Conservation (phyloP, 1,140 invertebrate species). For the Drosophila sturtevanti region DNA sequence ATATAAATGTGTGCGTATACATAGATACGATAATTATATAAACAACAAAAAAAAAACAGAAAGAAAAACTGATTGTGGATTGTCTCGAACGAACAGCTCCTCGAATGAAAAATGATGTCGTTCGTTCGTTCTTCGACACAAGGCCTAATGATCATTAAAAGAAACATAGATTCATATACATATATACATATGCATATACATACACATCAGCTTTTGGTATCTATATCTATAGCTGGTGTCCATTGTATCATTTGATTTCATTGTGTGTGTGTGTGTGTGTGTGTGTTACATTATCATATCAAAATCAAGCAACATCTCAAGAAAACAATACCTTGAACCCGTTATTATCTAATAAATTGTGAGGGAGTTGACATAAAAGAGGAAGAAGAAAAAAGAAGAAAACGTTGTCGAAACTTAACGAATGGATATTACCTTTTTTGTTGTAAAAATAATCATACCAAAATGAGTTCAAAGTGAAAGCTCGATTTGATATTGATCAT, state of each 20-base stretch:
- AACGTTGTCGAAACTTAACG: slow-evolving; percentile 57
- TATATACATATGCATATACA: neutral
- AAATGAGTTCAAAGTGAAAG: slow-evolving; percentile 75
- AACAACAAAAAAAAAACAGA: slow-evolving; percentile 56
- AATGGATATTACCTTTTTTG: slow-evolving; percentile 46
- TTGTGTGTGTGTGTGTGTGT: slow-evolving; percentile 23
- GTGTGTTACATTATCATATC: slow-evolving; percentile 68
- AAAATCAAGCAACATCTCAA: slow-evolving; percentile 62
- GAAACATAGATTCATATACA: slow-evolving; percentile 30
- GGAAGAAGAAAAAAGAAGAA: slow-evolving; percentile 29
- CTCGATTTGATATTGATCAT: slow-evolving; percentile 19
- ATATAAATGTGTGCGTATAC: slow-evolving; percentile 10
- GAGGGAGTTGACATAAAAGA: slow-evolving; percentile 68
- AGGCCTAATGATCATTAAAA: slow-evolving; percentile 58
- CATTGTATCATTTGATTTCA: slow-evolving; percentile 1
- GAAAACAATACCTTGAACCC: slow-evolving; percentile 60
- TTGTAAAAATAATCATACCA: slow-evolving; percentile 17
- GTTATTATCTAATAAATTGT: slow-evolving; percentile 76
- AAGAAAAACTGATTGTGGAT: slow-evolving; percentile 35
- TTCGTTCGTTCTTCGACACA: slow-evolving; percentile 32
- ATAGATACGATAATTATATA: slow-evolving; percentile 60
- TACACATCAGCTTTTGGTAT: neutral
- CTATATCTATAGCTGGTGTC: slow-evolving; percentile 35
- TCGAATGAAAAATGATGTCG: slow-evolving; percentile 58
- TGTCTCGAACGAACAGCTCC: slow-evolving; percentile 34